Evolutionary conservation across 2,888 invertebrate species (phyloP), one percentile per base, ranked within the genome.

Genomic region (Rutpela maculata): DNA sequence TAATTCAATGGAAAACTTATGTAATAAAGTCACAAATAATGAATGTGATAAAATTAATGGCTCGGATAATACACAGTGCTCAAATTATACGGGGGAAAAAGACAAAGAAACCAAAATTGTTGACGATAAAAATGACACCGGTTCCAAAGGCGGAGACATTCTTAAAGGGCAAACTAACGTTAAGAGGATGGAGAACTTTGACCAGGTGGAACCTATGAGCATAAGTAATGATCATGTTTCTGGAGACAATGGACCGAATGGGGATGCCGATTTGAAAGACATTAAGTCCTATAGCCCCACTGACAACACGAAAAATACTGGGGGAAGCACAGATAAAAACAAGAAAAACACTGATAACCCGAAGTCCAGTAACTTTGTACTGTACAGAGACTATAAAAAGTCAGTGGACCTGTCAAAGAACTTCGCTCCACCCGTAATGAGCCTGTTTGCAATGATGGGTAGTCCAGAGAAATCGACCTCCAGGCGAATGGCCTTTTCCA

Each of bases 351-450:
- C n/a, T n/a, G n/a, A n/a, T n/a, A n/a, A n/a, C n/a, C n/a, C n/a
- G n/a, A n/a, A n/a, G n/a, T n/a, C n/a, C n/a, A n/a, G n/a, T n/a
- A n/a, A n/a, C n/a, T n/a, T n/a, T n/a, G n/a, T n/a, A n/a, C n/a
- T n/a, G n/a, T 50, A 50, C 18, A 59, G 59, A 1, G 59, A 59
- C 0, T 59, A 59, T 15, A 59, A 59, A 59, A 59, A 59, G 18
- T 11, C 59, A 5, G 50, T 50, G n/a, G 50, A 50, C 6, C 22
- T 59, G 0, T 22, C 59, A 3, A 59, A 59, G 11, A 59, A 59
- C 2, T 1, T 3, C 10, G 9, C 22, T 11, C 59, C 59, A 5
- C 59, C 59, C 11, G 59, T 22, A 18, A 59, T 59, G 22, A 12
- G 4, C 59, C 12, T 59, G 59, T 22, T 12, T 4, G 15, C 18